Evolutionary conservation across 1,140 invertebrate genomes (phyloP), one percentile per base, ranked within the genome.

Genomic region (Drosophila lacteicornis): DNA sequence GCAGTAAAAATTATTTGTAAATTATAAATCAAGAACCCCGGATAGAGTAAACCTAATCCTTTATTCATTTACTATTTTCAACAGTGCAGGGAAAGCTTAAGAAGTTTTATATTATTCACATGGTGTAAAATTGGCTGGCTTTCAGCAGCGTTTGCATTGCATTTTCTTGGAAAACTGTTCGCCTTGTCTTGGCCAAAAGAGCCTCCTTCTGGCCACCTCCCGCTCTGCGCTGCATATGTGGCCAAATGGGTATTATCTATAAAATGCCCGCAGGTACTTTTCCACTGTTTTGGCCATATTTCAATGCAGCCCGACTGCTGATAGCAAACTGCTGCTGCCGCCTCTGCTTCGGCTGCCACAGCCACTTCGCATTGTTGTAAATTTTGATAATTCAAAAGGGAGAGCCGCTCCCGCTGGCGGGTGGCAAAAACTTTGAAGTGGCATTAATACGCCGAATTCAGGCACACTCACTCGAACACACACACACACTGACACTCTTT

Each of bases 221-320:
- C 30, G 17, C 33, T 22, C 8, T 2, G 22, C n/a, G 59, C 7
- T 61, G 53, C 73, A 63, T 61, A 60, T 58, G 60, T 70, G 71
- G 53, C 65, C 60, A 67, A 80, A 87, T 90, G 81, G 87, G 77
- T 84, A 88, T 87, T 88, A 88, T 86, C 82, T 86, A 76, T 79
- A 84, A 90, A 87, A 87, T 90, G 78, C 80, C 84, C 84, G 85
- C 84, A 87, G 85, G 84, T 87, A 87, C 77, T 88, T 87, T 90
- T 80, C 68, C 74, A 70, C 73, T 71, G 77, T 75, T 84, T 84
- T 68, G 77, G 74, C 78, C 80, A 87, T 87, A 87, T 87, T 88
- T 87, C 85, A 87, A 88, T 90, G 84, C 69, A 63, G 75, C 47
- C 80, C 49, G 59, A 65, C 82, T 88, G 80, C 84, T 87, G 84